Conservation (phyloP, 2,888 invertebrate genomes). For the Spicauda simplicius region DNA sequence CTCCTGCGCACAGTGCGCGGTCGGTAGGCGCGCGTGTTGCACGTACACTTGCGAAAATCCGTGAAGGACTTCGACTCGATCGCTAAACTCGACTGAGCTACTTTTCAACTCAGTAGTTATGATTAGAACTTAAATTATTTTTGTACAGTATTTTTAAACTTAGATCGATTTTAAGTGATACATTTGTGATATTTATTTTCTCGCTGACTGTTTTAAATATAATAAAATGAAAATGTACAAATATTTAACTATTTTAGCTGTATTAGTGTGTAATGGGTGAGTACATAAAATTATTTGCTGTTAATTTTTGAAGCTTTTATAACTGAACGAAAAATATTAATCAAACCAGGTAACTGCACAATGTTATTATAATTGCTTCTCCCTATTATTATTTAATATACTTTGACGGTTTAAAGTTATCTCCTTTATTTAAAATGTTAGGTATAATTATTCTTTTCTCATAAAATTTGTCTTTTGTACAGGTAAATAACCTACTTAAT, state of each 20-base stretch:
- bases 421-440: too few species aligned
- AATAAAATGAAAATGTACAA: conserved; percentile 42
- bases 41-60: conserved; percentile 46
- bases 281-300: conserved; percentile 40
- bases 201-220: conserved; percentile 19
- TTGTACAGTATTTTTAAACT: conserved; percentile 40
- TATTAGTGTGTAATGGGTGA: conserved; percentile 53
- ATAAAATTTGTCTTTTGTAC: too few species aligned
- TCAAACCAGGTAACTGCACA: too few species aligned
- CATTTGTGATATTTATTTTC: conserved; percentile 45
- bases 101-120: conserved; percentile 48
- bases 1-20: conserved; percentile 52
- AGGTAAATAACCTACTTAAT: too few species aligned
- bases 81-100: conserved; percentile 48
- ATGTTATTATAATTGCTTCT: too few species aligned
- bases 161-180: conserved; percentile 51
- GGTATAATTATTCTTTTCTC: too few species aligned
- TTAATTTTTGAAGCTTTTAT: not conserved
- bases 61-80: conserved; percentile 47
- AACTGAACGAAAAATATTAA: too few species aligned
- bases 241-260: conserved; percentile 49
- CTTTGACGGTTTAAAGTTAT: too few species aligned
- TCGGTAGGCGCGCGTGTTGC: conserved; percentile 52
- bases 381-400: too few species aligned
- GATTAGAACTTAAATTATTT: conserved; percentile 48